Conservation (phyloP, 2,888 invertebrate genomes). For the Drosophila pseudotakahashii region DNA sequence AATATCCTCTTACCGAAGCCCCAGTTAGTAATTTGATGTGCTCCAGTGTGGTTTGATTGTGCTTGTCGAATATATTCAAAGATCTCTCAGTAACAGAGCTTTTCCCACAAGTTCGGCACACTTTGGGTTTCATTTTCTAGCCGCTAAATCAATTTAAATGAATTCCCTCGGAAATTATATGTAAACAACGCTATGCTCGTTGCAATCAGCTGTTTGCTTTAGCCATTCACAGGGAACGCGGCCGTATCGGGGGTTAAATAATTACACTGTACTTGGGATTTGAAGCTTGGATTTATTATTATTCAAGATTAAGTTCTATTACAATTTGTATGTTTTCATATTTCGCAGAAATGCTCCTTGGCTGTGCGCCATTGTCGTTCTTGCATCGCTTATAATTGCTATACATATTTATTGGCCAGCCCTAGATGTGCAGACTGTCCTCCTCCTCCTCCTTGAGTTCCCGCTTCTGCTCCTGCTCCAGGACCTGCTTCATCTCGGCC, state of each 20-base stretch:
- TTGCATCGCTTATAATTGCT: conserved; percentile 12
- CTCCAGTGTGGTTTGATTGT: conserved; percentile 7
- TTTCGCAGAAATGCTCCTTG: conserved; percentile 33
- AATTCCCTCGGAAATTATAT: not conserved
- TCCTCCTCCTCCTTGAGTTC: conserved; percentile 72
- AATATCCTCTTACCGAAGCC: conserved; percentile 4
- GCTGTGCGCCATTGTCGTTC: conserved; percentile 28
- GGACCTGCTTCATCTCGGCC: conserved; percentile 61
- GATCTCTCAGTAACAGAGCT: not conserved
- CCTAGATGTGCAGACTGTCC: conserved; percentile 67
- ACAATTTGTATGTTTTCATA: conserved; percentile 7
- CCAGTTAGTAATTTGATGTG: conserved; percentile 21
- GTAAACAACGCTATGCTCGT: conserved; percentile 8
- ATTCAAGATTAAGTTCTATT: conserved; percentile 33
- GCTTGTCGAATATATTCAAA: conserved; percentile 8
- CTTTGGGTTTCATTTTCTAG: not conserved
- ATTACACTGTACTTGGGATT: conserved; percentile 4
- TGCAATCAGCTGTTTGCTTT: conserved; percentile 5
- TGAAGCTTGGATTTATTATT: conserved; percentile 39
- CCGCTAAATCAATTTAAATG: not conserved
- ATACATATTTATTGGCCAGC: not conserved
- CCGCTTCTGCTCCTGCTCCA: conserved; percentile 58
- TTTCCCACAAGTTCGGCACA: conserved; percentile 19
- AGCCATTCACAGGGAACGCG: conserved; percentile 4
- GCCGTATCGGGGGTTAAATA: not conserved